Evolutionary conservation across 2,888 invertebrate genomes (phyloP).

Genomic region (Mythimna vitellina): DNA sequence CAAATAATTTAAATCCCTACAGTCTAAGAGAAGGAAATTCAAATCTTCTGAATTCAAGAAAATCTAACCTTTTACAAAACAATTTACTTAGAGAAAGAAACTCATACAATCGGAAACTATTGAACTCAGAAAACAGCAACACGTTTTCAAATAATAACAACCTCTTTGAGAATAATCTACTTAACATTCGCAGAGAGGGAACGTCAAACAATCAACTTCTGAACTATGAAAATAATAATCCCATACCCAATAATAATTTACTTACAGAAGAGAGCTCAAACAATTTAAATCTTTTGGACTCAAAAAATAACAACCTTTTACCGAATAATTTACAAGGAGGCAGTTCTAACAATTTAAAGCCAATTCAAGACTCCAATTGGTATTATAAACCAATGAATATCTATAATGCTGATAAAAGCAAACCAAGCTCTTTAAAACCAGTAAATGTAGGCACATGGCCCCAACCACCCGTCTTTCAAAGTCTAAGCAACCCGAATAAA

Average conservation of each 20-base stretch:
- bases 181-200: background rate
- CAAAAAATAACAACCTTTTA: background rate
- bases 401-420: background rate
- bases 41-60: conserved; percentile 1
- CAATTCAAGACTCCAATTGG: too few relatives aligned
- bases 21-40: background rate
- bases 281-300: background rate
- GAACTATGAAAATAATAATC: conserved; percentile 5
- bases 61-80: background rate
- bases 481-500: background rate
- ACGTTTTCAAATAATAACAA: background rate
- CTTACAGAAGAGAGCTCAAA: background rate
- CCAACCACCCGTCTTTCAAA: background rate
- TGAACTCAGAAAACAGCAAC: background rate
- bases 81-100: conserved; percentile 1
- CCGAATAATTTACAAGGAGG: background rate
- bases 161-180: background rate
- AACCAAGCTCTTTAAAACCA: background rate
- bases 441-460: too few relatives aligned
- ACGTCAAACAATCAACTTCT: background rate
- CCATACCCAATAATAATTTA: background rate
- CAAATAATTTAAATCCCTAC: background rate
- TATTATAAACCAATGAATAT: background rate
- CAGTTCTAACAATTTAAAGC: background rate
- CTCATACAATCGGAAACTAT: background rate